Base-by-base conservation (phyloP, 2,113 vertebrate species). In the Poicephalus meyeri region DNA sequence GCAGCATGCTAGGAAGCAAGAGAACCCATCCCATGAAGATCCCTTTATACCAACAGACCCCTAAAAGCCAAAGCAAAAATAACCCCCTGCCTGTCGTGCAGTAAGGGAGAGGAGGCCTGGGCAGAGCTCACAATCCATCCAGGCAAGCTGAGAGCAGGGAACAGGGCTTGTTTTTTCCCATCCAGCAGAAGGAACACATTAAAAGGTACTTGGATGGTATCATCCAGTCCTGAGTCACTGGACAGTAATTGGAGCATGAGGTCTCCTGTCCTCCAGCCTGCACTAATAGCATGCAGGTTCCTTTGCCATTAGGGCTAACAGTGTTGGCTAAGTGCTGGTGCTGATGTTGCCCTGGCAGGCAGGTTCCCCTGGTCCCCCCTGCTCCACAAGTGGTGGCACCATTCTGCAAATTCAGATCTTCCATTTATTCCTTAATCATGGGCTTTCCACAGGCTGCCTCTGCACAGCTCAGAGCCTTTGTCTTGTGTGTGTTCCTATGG, bases 301-400 rank as follows among this genome's bases (percentile, higher is more conserved):
- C 63, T 82, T 66, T 6, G 42, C 63, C 71, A 82, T 65, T n/a
- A 81, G 61, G 89, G 89, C 76, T 93, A 92, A 76, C 80, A 61
- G 78, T 11, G 80, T 28, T 85, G 49, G 1, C 41, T 41, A 68
- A 56, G 89, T 5, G 35, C 61, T 35, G 80, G 3, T 25, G 69
- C 10, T 80, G 66, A 86, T 6, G 88, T 56, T 35, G 7, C 28
- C 87, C 4, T 6, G 37, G 80, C 56, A 3, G 26, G 92, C 95
- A 89, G 83, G 92, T 91, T 92, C 61, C 80, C 88, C 84, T 81
- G 41, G 80, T 92, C 50, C 64, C 92, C 80, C 58, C 52, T 82
- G 90, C 77, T 80, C 93, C 2, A 1, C 64, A 42, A 88, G 35
- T 4, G 53, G 84, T 69, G 91, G 70, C 93, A 72, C 86, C 91